Evolutionary conservation across 2,797 vertebrate genomes (phyloP), one percentile per base, ranked within the genome.

Genomic region (Pteronotus mesoamericanus): DNA sequence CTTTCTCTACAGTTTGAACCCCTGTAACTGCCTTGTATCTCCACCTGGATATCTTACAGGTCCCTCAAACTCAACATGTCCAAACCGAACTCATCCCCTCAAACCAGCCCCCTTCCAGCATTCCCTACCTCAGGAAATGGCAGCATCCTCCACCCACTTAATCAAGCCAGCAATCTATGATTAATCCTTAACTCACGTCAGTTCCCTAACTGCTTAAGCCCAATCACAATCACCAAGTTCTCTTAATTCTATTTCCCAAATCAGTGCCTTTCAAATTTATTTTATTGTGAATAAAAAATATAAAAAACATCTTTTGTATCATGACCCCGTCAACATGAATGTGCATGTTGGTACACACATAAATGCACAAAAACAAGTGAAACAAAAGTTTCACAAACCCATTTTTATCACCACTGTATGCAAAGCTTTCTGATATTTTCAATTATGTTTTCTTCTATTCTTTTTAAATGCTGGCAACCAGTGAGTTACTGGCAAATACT

Each of bases 161-260:
- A 97, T 92, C 92, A 82, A 91, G 96, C 95, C 86, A 97, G 78
- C 69, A 91, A 96, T 96, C 96, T 96, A 46, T 97, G 97, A 97
- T 96, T 95, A 94, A 97, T 94, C 83, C 92, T 84, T 95, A 74
- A 91, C 78, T 97, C 94, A 95, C 61, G 64, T 71, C 64, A 22
- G 24, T 83, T 84, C 72, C 82, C 46, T 96, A 19, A 34, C 22
- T 74, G 51, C 55, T 57, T 68, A 83, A 95, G 34, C 85, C 75
- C 78, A 69, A 22, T 94, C 84, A 94, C n/a, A 64, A 71, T 94
- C 96, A 92, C 44, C 94, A 94, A 34, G 72, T 92, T 77, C 74
- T 96, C 74, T 86, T 61, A 83, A 82, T 66, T 91, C 72, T 71
- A 18, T 89, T 91, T 92, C 79, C 89, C 74, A 89, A 86, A 80